A percentile compares a stretch with the other conserved stretches of the same genome.
phyloP scores from a whole-genome alignment of 2,797 vertebrate genomes.

The Dendrocincla fuliginosa region DNA sequence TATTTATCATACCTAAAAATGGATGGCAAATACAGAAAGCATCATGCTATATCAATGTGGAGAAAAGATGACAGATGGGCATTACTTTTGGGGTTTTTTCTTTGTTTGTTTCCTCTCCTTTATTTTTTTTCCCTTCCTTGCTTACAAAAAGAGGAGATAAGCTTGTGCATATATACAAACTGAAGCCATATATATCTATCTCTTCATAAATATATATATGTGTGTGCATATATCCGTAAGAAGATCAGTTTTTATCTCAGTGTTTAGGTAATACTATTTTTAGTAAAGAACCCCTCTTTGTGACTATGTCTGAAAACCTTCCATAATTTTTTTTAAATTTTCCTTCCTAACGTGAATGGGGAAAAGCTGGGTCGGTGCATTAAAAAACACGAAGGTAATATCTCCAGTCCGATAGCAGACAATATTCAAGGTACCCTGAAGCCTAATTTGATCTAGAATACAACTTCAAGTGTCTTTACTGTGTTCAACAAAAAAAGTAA shows the following conservation, averaged over 20 bases:
- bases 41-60: neutral
- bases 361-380: neutral
- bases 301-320: neutral
- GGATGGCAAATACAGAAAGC: neutral
- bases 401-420: neutral
- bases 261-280: neutral
- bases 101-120: fast-evolving
- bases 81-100: neutral
- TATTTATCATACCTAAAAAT: neutral
- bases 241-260: neutral
- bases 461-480: neutral
- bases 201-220: neutral
- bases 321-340: neutral
- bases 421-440: neutral
- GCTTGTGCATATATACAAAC: neutral
- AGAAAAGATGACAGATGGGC: neutral
- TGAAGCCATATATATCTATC: neutral
- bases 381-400: neutral
- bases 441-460: neutral
- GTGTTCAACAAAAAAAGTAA: neutral
- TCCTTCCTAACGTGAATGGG: neutral
- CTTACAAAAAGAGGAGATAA: neutral
- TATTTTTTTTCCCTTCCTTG: neutral
- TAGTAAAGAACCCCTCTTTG: neutral
- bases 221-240: neutral